Evolutionary conservation across 2,888 invertebrate species (phyloP), one percentile per base, ranked within the genome.

Genomic region (Lochmaea capreae): DNA sequence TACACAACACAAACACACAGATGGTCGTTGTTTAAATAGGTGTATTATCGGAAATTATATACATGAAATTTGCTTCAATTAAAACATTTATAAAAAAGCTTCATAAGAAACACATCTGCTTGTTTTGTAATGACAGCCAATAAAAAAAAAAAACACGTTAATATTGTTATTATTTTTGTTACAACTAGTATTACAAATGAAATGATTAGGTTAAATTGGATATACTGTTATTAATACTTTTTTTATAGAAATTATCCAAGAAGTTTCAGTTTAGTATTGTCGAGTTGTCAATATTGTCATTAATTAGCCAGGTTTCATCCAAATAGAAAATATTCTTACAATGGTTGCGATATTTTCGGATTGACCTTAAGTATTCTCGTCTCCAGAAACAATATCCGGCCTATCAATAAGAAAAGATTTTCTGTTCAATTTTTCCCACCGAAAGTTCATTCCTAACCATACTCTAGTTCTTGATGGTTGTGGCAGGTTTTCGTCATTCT

Each of bases 11-110:
- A n/a, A n/a, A 39, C n/a, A 62, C 43, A 42, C 62, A 62, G 65
- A 49, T 67, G 67, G 57, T 58, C 22, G 65, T 71, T 71, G 65
- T 71, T 71, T 71, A 71, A 71, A 71, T 71, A 71, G 63, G 65
- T 71, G 65, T 71, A 54, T 71, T 71, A 71, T 71, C 65, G 49
- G 69, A 70, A 70, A 70, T 70, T 70, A 70, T 54, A 65, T 14
- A 71, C 65, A 65, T 71, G 58, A 71, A 71, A 71, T 71, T 71
- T 65, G 65, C 70, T 68, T 71, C 65, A 71, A 71, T 71, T 65
- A 65, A 43, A 65, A 39, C 52, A 26, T 33, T 52, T 54, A 62
- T 42, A 62, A 62, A 62, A 62, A 62, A 57, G 63, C 57, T 11
- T 42, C 52, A 65, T 57, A 46, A 71, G 70, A 61, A 62, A 62